Evolutionary conservation across 2,113 vertebrate genomes (phyloP).

Genomic region (Oxygymnocypris stewartii): DNA sequence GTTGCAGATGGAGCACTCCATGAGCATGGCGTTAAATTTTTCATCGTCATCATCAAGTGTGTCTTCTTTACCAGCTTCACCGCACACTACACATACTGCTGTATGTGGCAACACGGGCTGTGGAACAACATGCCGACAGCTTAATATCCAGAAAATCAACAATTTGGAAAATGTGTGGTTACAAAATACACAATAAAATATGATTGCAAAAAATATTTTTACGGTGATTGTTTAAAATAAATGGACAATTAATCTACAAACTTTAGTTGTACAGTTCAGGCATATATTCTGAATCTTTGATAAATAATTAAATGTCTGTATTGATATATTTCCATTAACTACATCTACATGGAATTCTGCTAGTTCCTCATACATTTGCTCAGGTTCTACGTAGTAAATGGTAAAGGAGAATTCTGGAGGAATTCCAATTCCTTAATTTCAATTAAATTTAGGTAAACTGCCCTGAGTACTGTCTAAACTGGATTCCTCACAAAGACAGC

Average conservation of each 20-base stretch:
- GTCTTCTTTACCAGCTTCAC: conserved; percentile 97
- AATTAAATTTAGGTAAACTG: not conserved
- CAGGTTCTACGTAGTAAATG: not conserved
- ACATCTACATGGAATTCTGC: not conserved
- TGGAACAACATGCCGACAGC: conserved; percentile 13
- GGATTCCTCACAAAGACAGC: not conserved
- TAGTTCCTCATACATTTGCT: not conserved
- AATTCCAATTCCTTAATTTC: not conserved
- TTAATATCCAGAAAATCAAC: not conserved
- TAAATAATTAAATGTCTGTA: not conserved
- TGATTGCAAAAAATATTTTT: not conserved
- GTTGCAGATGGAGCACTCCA: conserved; percentile 99
- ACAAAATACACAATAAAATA: not conserved
- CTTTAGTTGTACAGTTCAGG: not conserved
- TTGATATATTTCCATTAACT: not conserved
- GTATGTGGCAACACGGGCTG: conserved; percentile 97
- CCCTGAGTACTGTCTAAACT: not conserved
- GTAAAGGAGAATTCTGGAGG: not conserved
- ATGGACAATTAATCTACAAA: not conserved
- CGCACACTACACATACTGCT: conserved; percentile 95
- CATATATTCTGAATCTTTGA: not conserved
- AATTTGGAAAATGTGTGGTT: not conserved
- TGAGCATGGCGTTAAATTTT: conserved; percentile 98
- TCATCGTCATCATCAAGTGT: conserved; percentile 94
- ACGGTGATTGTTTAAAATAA: not conserved